Evolutionary conservation across 2,113 vertebrate genomes (phyloP).

Genomic region (Erythrolamprus reginae): DNA sequence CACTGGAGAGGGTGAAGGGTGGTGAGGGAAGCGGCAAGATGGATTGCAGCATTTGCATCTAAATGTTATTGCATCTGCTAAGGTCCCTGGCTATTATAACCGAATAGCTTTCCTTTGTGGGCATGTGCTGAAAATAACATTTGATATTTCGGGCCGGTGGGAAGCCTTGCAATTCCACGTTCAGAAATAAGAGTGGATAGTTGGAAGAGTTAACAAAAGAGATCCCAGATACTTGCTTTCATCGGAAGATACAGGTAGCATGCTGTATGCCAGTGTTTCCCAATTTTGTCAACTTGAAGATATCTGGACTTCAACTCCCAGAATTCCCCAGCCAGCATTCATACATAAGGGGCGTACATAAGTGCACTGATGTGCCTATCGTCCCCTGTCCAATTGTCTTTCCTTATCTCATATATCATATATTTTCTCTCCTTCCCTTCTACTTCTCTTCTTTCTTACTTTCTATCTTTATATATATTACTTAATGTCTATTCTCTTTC

Average conservation of each 20-base stretch:
- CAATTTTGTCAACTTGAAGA: too few species aligned
- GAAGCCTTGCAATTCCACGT: background rate
- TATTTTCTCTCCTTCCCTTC: too few species aligned
- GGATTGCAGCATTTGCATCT: constrained; percentile 32
- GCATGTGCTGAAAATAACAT: background rate
- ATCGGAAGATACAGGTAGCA: background rate
- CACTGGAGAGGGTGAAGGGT: background rate
- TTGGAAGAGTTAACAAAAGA: background rate
- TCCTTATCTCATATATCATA: too few species aligned
- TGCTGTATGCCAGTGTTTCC: background rate
- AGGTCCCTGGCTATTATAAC: constrained; percentile 39
- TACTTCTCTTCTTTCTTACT: too few species aligned
- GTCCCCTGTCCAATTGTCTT: too few species aligned
- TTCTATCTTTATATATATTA: too few species aligned
- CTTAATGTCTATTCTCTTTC: too few species aligned
- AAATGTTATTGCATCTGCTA: constrained; percentile 32
- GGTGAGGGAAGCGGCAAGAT: constrained; percentile 41
- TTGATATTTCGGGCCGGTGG: background rate
- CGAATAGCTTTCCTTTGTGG: background rate
- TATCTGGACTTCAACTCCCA: too few species aligned
- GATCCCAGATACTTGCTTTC: background rate
- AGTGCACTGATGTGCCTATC: too few species aligned
- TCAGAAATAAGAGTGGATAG: background rate
- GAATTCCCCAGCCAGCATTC: too few species aligned
- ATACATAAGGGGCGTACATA: too few species aligned